phyloP scores from a whole-genome alignment of 2,888 invertebrate genomes.

The Yponomeuta malinellus region DNA sequence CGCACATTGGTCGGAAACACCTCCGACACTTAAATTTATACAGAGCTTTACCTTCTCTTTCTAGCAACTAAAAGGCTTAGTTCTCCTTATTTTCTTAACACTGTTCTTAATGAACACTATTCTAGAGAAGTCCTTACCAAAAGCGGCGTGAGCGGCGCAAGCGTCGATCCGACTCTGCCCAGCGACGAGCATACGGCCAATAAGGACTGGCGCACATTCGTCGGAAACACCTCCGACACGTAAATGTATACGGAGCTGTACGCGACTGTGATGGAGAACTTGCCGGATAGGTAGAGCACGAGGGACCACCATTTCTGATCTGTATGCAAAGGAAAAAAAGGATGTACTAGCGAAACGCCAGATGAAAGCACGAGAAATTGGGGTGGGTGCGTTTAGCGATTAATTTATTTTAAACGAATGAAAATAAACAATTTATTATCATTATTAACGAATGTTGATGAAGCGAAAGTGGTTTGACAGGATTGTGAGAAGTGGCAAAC shows the following conservation, averaged over 20 bases:
- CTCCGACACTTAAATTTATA: no score
- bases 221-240: conserved; percentile 82
- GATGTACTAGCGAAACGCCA: no score
- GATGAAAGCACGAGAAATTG: no score
- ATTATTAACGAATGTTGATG: no score
- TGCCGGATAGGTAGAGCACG: conserved; percentile 76
- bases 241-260: conserved; percentile 80
- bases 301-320: conserved; percentile 64
- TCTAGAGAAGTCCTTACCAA: conserved; percentile 60
- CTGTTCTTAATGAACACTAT: not conserved
- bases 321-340: conserved; percentile 20
- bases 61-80: no score
- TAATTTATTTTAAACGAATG: no score
- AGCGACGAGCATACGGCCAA: conserved; percentile 79
- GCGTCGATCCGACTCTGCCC: conserved; percentile 79
- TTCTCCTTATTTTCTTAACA: no score
- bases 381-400: no score
- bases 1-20: conserved; percentile 74
- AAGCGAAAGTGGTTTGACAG: no score
- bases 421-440: no score
- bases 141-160: conserved; percentile 80
- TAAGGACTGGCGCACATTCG: conserved; percentile 77
- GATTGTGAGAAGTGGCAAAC: no score
- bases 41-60: no score
- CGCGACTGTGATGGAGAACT: conserved; percentile 80